phyloP scores from a whole-genome alignment of 1,140 invertebrate genomes.

The Saccostrea glomerata region DNA sequence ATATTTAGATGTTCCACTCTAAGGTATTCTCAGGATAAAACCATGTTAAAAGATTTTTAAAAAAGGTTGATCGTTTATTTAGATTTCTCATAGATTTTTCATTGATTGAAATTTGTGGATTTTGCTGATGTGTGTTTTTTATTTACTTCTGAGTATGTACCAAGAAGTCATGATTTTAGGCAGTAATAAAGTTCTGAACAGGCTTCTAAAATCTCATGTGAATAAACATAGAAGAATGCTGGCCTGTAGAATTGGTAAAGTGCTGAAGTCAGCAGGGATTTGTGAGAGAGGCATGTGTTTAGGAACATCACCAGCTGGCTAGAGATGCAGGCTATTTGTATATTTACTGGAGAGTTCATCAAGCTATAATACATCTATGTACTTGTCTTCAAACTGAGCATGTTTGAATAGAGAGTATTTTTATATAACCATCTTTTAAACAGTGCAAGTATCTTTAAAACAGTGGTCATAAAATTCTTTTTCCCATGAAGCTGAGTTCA shows the following conservation, averaged over 20 bases:
- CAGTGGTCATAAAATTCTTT: no score
- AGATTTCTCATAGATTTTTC: background rate
- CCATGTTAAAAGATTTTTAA: no score
- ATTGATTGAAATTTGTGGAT: background rate
- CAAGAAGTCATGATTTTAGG: background rate
- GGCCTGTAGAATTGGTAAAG: background rate
- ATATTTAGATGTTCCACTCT: background rate
- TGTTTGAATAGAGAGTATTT: background rate
- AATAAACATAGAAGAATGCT: constrained; percentile 10
- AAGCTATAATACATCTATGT: background rate
- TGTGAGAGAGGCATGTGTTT: background rate
- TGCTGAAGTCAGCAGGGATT: constrained; percentile 37
- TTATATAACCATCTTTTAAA: no score
- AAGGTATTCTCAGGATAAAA: no score
- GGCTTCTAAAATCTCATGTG: background rate
- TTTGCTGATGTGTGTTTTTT: background rate
- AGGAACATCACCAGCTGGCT: background rate
- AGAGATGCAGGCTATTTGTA: background rate
- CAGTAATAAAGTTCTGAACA: background rate
- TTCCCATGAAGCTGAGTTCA: no score
- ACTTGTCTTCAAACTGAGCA: background rate
- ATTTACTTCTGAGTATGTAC: background rate
- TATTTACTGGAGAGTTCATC: background rate
- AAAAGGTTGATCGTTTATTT: no score
- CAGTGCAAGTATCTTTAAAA: no score